Percentiles rank a stretch among this genome's conserved stretches.
Evolutionary conservation across 2,888 invertebrate genomes (phyloP).

Genomic region (Eledona agricola): DNA sequence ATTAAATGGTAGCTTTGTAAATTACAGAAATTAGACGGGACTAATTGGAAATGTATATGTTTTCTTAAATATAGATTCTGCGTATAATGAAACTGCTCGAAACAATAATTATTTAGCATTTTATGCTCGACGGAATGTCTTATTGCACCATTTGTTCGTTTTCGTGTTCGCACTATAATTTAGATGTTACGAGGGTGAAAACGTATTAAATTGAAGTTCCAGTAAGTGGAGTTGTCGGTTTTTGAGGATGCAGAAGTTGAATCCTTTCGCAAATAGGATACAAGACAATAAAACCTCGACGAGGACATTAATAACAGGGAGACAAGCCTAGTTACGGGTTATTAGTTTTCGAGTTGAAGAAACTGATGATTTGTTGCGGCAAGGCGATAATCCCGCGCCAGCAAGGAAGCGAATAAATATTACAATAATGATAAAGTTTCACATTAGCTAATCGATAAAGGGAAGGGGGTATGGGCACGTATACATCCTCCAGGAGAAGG

Average conservation of each 20-base stretch:
- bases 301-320: slow-evolving; percentile 18
- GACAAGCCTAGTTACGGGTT: slow-evolving; percentile 30
- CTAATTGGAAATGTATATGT: no score
- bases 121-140: no score
- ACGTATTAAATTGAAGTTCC: no score
- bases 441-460: slow-evolving; percentile 40
- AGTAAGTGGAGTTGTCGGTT: slow-evolving; percentile 1
- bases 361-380: slow-evolving; percentile 32
- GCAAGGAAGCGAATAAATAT: slow-evolving; percentile 36
- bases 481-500: slow-evolving; percentile 26
- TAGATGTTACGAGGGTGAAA: no score
- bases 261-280: slow-evolving; percentile 3
- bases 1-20: no score
- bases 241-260: neutral
- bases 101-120: no score
- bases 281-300: neutral
- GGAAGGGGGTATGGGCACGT: slow-evolving; percentile 13
- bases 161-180: no score
- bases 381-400: slow-evolving; percentile 24
- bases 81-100: no score
- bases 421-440: slow-evolving; percentile 39
- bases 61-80: no score
- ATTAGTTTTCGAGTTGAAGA: slow-evolving; percentile 34
- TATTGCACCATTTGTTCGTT: no score
- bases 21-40: no score